These are phyloP conservation scores for Eolophus roseicapilla DNA, from an alignment of 2,113 vertebrate species.

Conservation along the genomic window DNA sequence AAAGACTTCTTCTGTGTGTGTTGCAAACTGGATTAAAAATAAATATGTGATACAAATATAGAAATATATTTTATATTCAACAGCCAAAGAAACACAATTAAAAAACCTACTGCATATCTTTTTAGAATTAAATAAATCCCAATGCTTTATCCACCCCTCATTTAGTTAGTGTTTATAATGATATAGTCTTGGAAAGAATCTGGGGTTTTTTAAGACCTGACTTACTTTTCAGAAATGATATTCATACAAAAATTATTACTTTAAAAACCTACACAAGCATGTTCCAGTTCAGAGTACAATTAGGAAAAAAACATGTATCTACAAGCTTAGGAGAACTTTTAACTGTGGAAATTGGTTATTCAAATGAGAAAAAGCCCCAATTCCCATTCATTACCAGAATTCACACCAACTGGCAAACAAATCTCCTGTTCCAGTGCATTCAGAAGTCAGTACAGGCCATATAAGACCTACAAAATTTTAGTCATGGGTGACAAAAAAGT, in stretches of 20 bases:
- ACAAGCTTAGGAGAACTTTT: not conserved
- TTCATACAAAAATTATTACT: not conserved
- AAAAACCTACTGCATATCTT: not conserved
- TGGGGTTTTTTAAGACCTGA: not conserved
- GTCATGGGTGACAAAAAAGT: not conserved
- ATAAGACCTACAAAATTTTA: not conserved
- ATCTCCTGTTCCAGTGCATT: not conserved
- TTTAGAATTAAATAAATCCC: not conserved
- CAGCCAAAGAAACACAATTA: not conserved
- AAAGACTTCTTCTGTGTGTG: not conserved
- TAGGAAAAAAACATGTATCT: not conserved
- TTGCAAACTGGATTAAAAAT: not conserved
- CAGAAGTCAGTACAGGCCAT: not conserved
- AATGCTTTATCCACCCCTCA: not conserved
- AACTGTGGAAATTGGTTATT: not conserved
- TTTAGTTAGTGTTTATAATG: not conserved
- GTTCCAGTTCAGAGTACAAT: not conserved
- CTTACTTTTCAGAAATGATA: not conserved
- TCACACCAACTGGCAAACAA: not conserved
- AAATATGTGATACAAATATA: not conserved
- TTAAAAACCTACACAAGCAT: not conserved
- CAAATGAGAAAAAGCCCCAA: not conserved
- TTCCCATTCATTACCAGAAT: not conserved
- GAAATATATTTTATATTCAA: not conserved
- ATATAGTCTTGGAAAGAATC: not conserved